Conservation (phyloP, 2,797 vertebrate species). For the Cercopithecus diana region DNA sequence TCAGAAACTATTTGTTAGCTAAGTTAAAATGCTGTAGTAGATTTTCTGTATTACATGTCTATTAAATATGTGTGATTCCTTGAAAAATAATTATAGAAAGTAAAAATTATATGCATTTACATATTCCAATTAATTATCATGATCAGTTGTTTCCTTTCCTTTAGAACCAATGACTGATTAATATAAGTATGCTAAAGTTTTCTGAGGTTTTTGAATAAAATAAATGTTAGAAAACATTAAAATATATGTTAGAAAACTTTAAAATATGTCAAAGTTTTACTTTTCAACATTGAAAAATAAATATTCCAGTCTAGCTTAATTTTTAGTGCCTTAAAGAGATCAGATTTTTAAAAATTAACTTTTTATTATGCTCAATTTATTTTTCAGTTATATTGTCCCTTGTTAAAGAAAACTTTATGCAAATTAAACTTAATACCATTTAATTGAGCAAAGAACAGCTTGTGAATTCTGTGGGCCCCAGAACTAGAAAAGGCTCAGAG, state of each 20-base stretch:
- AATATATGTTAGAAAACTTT: neutral
- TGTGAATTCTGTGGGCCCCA: neutral
- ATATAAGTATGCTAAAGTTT: neutral
- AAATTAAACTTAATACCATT: neutral
- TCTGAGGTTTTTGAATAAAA: conserved; percentile 46
- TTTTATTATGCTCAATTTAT: conserved; percentile 80
- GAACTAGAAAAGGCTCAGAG: neutral
- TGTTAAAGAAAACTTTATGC: neutral
- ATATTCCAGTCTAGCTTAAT: conserved; percentile 64
- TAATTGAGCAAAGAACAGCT: neutral
- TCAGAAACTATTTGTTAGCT: conserved; percentile 52
- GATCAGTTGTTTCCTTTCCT: neutral
- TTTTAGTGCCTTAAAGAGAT: conserved; percentile 73
- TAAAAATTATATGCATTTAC: neutral
- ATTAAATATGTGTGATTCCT: neutral
- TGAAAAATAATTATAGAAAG: conserved; percentile 30
- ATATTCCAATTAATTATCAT: neutral
- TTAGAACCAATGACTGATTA: neutral
- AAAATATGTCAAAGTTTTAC: neutral
- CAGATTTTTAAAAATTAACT: conserved; percentile 81
- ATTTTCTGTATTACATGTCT: neutral
- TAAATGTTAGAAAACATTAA: neutral
- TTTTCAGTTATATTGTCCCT: conserved; percentile 78
- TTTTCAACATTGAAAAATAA: conserved; percentile 61
- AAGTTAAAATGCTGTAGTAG: conserved; percentile 26